Evolutionary conservation across 2,113 vertebrate genomes (phyloP).

Genomic region (Anguilla japonica): DNA sequence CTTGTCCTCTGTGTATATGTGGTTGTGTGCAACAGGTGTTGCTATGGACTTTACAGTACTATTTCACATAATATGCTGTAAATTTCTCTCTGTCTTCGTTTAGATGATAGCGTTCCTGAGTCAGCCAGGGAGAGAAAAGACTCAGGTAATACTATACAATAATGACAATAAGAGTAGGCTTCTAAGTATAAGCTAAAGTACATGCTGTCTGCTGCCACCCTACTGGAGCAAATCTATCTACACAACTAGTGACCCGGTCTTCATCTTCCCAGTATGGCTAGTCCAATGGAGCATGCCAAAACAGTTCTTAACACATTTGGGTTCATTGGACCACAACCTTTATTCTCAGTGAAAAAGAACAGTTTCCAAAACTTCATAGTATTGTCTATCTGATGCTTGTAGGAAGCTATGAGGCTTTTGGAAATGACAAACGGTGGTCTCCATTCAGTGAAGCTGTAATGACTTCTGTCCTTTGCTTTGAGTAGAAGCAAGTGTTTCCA

Average conservation of each 20-base stretch:
- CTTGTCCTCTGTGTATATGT: constrained; percentile 27
- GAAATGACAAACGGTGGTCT: constrained; percentile 12
- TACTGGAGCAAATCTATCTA: neutral
- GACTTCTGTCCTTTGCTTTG: neutral
- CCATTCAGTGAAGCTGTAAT: neutral
- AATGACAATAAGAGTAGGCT: constrained; percentile 26
- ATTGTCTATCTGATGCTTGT: constrained; percentile 11
- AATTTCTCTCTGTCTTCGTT: constrained; percentile 82
- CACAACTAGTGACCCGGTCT: neutral
- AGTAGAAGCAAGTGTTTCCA: neutral
- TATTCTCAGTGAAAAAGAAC: constrained; percentile 24
- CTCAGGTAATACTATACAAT: constrained; percentile 80
- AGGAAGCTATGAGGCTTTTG: constrained; percentile 32
- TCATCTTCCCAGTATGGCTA: constrained; percentile 25
- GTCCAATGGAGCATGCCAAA: constrained; percentile 24
- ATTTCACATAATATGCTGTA: constrained; percentile 73
- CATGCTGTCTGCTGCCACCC: neutral
- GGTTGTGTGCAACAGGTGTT: constrained; percentile 48
- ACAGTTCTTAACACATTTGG: neutral
- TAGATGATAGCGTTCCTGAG: constrained; percentile 88
- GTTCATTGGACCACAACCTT: constrained; percentile 18
- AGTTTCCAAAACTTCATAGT: constrained; percentile 25
- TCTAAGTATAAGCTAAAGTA: neutral
- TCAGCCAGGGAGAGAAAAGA: constrained; percentile 86
- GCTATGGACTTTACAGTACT: constrained; percentile 71